Base-by-base conservation (phyloP, 2,888 invertebrate genomes). In the Tricholauxania praeusta region DNA sequence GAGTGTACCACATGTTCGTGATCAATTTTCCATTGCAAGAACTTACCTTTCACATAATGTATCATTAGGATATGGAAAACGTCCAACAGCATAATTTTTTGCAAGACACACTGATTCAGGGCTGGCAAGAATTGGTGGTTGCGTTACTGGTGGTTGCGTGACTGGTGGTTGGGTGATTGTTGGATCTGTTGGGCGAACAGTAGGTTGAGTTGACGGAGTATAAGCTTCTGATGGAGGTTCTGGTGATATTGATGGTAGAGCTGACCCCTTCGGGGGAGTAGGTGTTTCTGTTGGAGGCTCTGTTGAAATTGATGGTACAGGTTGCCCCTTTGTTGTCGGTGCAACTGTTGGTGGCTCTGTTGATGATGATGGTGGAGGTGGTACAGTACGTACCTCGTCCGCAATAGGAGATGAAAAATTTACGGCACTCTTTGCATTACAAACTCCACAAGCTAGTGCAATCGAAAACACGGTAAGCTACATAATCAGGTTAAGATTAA, bases 1-100 rank as follows among this genome's bases (percentile, higher is more conserved):
- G n/a, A n/a, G n/a, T n/a, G n/a, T n/a, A n/a, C n/a, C n/a, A n/a
- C n/a, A n/a, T n/a, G n/a, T n/a, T n/a, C n/a, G n/a, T n/a, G n/a
- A n/a, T n/a, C n/a, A n/a, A n/a, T n/a, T n/a, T n/a, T n/a, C n/a
- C n/a, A n/a, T n/a, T n/a, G n/a, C n/a, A n/a, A n/a, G n/a, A n/a
- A 72, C 75, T 72, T 72, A 84, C 84, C 72, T 80, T 0, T 73
- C 79, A 71, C 85, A 84, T 0, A 51, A 75, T 0, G 76, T 79
- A 17, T 84, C 83, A 51, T 76, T 77, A 0, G 80, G 75, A 52
- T 78, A 67, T 28, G 81, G 75, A 75, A 75, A 81, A 47, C 78
- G 80, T 19, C 84, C 84, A 0, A 70, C 28, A 10, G 39, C 22
- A 64, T 1, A 49, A 0, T 52, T 2, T 53, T 66, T 60, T 59